A percentile compares a stretch with the other conserved stretches of the same genome.
These are phyloP conservation scores for Anthopleura xanthogrammica DNA, from an alignment of 92 coral and sea anemone genomes.

Conservation along the genomic window DNA sequence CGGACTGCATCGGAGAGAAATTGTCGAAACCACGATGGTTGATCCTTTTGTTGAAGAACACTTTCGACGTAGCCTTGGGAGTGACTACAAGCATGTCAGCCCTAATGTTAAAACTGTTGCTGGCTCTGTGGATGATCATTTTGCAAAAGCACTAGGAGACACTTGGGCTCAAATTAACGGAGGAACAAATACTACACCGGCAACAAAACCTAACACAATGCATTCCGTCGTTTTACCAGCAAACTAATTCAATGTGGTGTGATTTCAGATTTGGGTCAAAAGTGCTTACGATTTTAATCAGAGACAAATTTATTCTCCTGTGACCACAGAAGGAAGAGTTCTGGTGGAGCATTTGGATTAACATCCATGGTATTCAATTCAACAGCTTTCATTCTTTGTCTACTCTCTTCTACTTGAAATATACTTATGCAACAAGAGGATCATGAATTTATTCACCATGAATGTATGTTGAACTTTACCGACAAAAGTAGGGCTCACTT, in stretches of 20 bases:
- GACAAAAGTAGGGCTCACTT: too few species aligned
- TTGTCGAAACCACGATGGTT: conserved; percentile 69
- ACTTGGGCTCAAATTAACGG: conserved; percentile 82
- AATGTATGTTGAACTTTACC: too few species aligned
- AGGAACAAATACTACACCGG: conserved; percentile 41
- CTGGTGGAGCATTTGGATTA: background rate
- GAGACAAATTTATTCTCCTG: background rate
- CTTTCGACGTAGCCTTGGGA: conserved; percentile 92
- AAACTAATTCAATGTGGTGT: conserved; percentile 33
- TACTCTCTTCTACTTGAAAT: background rate
- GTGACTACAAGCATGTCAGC: conserved; percentile 86
- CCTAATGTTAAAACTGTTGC: conserved; percentile 72
- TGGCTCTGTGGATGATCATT: conserved; percentile 98
- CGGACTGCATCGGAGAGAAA: conserved; percentile 78
- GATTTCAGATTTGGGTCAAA: background rate
- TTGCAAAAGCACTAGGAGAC: conserved; percentile 95
- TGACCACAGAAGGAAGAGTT: background rate
- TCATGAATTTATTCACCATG: too few species aligned
- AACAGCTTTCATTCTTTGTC: background rate
- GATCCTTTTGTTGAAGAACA: conserved; percentile 99
- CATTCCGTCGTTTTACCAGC: conserved; percentile 80
- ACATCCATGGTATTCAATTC: background rate
- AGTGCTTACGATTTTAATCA: background rate
- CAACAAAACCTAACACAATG: conserved; percentile 42
- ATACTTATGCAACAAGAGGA: background rate